Conservation (phyloP, 1,140 invertebrate species). For the Brachionus rotundiformis region DNA sequence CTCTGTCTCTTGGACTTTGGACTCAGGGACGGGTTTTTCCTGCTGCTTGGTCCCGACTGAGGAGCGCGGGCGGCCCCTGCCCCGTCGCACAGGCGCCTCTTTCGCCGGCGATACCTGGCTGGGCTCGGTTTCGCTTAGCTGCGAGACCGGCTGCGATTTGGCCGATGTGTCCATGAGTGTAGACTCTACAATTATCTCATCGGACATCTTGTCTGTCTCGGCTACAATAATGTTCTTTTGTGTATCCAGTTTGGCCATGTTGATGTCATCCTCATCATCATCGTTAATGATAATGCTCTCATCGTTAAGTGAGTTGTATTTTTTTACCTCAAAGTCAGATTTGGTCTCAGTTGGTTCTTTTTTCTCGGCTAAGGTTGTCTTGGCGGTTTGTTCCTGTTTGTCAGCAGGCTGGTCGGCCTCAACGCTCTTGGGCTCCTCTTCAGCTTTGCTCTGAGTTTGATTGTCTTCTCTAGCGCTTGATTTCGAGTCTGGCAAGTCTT, state of each 20-base stretch:
- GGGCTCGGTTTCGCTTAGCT: neutral
- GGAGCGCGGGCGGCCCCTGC: neutral
- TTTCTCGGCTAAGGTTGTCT: neutral
- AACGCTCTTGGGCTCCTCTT: too few relatives aligned
- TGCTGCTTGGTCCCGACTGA: neutral
- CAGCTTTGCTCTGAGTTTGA: neutral
- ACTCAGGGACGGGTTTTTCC: neutral
- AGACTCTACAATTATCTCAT: constrained; percentile 21
- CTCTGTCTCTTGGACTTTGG: neutral
- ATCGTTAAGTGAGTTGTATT: constrained; percentile 15
- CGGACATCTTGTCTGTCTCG: neutral
- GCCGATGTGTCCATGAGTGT: neutral
- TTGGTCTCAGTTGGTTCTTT: neutral
- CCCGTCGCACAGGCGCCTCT: neutral
- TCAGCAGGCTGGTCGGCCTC: too few relatives aligned
- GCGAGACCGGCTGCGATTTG: neutral
- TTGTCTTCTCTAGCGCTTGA: too few relatives aligned
- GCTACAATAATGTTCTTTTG: neutral
- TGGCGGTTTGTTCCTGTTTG: too few relatives aligned
- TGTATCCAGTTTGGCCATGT: neutral
- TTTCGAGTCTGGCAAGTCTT: too few relatives aligned
- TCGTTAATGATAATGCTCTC: constrained; percentile 30
- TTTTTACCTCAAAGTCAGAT: constrained; percentile 6
- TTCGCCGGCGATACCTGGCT: neutral
- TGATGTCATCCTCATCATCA: constrained; percentile 31